phyloP scores from a whole-genome alignment of 2,888 invertebrate genomes.

The Diploptera punctata region DNA sequence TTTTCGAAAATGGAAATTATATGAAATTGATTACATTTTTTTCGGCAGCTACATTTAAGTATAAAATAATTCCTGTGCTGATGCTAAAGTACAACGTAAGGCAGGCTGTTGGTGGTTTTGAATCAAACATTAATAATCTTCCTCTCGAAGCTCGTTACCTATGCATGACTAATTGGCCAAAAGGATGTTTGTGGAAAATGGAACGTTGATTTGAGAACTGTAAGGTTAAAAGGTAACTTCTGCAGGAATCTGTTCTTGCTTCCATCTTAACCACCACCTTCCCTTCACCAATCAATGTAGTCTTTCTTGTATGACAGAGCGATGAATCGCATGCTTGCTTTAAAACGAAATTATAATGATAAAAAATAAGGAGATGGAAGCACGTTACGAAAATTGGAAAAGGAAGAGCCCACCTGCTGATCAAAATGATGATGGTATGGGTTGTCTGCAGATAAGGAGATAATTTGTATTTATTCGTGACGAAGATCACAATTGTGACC shows the following conservation, averaged over 20 bases:
- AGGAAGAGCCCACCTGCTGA: conserved; percentile 22
- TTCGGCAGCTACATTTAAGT: too few species aligned
- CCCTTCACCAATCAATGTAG: conserved; percentile 16
- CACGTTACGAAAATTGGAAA: conserved; percentile 22
- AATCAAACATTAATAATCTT: too few species aligned
- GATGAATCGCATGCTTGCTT: conserved; percentile 20
- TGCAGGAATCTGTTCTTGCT: conserved; percentile 7
- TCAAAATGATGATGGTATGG: not conserved
- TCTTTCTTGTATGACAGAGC: conserved; percentile 31
- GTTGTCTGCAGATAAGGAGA: not conserved
- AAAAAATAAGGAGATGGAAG: conserved; percentile 13
- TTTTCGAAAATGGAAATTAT: too few species aligned
- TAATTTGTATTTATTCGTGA: not conserved
- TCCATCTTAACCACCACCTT: conserved; percentile 6
- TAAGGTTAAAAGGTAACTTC: not conserved
- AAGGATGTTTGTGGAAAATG: not conserved
- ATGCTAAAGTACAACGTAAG: too few species aligned
- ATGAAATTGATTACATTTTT: too few species aligned
- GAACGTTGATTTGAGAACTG: not conserved
- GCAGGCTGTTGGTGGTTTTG: too few species aligned
- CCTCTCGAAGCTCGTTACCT: too few species aligned
- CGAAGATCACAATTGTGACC: not conserved
- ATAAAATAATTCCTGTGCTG: too few species aligned
- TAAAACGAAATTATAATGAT: conserved; percentile 25
- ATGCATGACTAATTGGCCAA: too few species aligned